These are phyloP conservation scores for Mythimna lalbum DNA, from an alignment of 2,888 invertebrate genomes.

Conservation along the genomic window DNA sequence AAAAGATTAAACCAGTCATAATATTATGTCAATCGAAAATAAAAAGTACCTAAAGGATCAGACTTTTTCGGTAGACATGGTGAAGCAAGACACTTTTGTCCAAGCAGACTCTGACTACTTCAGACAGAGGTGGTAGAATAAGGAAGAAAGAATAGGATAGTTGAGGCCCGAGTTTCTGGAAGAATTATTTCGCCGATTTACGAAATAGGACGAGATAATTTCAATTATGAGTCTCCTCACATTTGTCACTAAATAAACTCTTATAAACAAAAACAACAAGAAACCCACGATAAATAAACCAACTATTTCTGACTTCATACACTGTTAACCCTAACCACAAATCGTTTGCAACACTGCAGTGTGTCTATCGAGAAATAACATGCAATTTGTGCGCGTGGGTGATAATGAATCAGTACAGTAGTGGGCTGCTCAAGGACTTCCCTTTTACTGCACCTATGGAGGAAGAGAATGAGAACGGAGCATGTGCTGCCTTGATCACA, in stretches of 20 bases:
- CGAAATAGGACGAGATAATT: background rate
- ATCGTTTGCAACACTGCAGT: constrained; percentile 58
- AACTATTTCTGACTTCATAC: constrained; percentile 52
- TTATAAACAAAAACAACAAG: constrained; percentile 5
- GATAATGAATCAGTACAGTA: constrained; percentile 81
- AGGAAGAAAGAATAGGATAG: too few relatives aligned
- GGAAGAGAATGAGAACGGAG: constrained; percentile 71
- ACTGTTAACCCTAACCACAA: constrained; percentile 63
- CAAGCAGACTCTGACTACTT: background rate
- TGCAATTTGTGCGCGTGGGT: constrained; percentile 81
- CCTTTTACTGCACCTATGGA: constrained; percentile 83
- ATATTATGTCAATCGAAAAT: background rate
- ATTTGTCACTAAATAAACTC: too few relatives aligned
- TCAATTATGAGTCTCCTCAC: background rate
- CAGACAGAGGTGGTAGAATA: background rate
- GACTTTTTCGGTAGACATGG: background rate
- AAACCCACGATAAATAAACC: constrained; percentile 15
- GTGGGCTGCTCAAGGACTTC: constrained; percentile 87
- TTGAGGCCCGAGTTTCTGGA: background rate
- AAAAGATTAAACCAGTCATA: background rate
- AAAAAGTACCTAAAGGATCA: background rate
- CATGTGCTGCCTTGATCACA: constrained; percentile 60
- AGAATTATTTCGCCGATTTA: background rate
- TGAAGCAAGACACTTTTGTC: background rate
- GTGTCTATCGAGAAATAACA: constrained; percentile 70